Base-by-base conservation (phyloP, 2,888 invertebrate species). In the Heliconius sara region DNA sequence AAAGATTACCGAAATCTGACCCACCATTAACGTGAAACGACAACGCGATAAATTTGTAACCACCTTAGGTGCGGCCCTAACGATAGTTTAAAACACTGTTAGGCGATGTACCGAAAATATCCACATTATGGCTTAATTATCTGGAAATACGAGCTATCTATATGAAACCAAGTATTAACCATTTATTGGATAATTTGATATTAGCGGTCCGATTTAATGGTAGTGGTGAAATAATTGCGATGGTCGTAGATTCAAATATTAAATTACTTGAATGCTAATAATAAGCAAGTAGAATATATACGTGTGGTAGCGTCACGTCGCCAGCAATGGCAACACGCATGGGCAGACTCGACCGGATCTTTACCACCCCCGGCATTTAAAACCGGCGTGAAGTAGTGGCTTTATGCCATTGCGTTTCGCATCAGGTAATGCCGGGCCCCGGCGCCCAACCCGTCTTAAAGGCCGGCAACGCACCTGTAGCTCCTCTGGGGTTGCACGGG, bases 11-110 rank as follows among this genome's bases (percentile, higher is more conserved):
- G 43, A 65, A 75, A 75, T 75, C 43, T 65, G 27, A 73, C 25
- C 39, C 27, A 22, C 19, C 22, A 27, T 43, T 75, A 47, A 75
- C 19, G 63, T 19, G 19, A 52, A 63, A 65, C 60, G 65, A 27
- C 25, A 43, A 22, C 10, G 34, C 57, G 70, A 60, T 60, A 76
- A 80, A 67, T 34, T 77, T 60, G 43, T 19, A 65, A 75, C 74
- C 65, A 77, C 70, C 74, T 13, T n/a, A 39, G 70, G 79, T 43
- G 34, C 68, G 66, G 65, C 65, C 68, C n/a, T 79, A 77, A 81
- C 77, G 75, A 81, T 77, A 71, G 75, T 77, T 79, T 76, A 79
- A 78, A 80, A 60, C 63, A 72, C 60, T 74, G 57, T 43, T 34
- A 19, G 57, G 22, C 60, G 13, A 52, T 71, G n/a, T 68, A 7